A percentile compares a stretch with the other conserved stretches of the same genome.
phyloP scores from a whole-genome alignment of 2,888 invertebrate species.

The Myathropa florea region DNA sequence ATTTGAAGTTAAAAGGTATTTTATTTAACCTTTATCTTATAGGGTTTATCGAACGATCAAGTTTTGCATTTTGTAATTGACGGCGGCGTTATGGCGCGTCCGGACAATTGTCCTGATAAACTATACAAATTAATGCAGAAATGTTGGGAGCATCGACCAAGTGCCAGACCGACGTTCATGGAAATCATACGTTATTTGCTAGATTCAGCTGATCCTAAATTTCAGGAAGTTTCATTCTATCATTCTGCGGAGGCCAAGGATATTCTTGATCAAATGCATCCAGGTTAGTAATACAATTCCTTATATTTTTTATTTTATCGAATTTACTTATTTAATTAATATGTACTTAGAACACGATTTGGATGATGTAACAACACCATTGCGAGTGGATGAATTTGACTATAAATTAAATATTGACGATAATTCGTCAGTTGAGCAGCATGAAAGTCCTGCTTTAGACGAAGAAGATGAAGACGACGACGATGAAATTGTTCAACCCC shows the following conservation, averaged over 20 bases:
- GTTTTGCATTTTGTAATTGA: slow-evolving; percentile 94
- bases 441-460: slow-evolving; percentile 76
- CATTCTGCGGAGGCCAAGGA: slow-evolving; percentile 84
- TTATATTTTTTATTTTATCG: not conserved
- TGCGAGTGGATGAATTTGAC: slow-evolving; percentile 78
- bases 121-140: slow-evolving; percentile 94
- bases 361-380: slow-evolving; percentile 80
- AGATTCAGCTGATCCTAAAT: slow-evolving; percentile 83
- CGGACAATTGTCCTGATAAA: slow-evolving; percentile 96
- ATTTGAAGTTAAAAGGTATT: too few species aligned
- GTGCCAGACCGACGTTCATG: slow-evolving; percentile 91
- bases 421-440: slow-evolving; percentile 77
- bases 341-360: slow-evolving; percentile 74
- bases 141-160: slow-evolving; percentile 94
- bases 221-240: slow-evolving; percentile 85
- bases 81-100: slow-evolving; percentile 96
- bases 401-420: slow-evolving; percentile 78
- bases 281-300: slow-evolving; percentile 65
- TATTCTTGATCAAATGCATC: slow-evolving; percentile 81
- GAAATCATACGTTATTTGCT: slow-evolving; percentile 89
- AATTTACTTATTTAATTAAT: slow-evolving; percentile 18
- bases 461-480: slow-evolving; percentile 72
- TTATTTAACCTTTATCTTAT: slow-evolving; percentile 64
- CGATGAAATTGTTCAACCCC: slow-evolving; percentile 76
- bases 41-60: slow-evolving; percentile 95